Evolutionary conservation across 2,113 vertebrate genomes (phyloP).

Genomic region (Fulica atra): DNA sequence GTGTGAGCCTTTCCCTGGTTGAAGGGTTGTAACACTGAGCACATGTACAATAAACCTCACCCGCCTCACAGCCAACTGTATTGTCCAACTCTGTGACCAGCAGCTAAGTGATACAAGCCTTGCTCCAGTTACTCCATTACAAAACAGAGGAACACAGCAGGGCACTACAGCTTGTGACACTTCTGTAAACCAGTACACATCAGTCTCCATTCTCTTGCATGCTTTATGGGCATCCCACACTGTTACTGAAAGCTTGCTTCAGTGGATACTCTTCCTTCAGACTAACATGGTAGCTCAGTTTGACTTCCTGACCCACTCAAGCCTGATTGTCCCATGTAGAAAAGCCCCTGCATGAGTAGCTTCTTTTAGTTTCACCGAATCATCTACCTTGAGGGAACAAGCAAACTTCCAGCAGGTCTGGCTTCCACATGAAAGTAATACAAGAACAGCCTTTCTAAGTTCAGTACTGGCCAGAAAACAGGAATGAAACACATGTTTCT

Average conservation of each 20-base stretch:
- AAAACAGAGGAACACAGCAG: not conserved
- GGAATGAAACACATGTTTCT: conserved; percentile 20
- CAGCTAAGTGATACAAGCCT: not conserved
- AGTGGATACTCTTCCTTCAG: not conserved
- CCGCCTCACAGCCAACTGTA: not conserved
- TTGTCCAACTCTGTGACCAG: not conserved
- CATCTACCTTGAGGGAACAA: conserved; percentile 18
- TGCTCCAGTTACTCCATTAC: not conserved
- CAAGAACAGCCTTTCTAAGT: not conserved
- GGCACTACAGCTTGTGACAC: too few relatives aligned
- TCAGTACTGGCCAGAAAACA: conserved; percentile 16
- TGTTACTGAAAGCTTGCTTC: not conserved
- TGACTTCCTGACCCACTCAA: not conserved
- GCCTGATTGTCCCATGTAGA: not conserved
- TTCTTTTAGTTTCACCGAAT: not conserved
- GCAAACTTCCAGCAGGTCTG: conserved; percentile 24
- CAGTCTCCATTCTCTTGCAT: not conserved
- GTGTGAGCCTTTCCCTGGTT: not conserved
- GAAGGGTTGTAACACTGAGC: not conserved
- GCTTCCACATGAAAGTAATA: conserved; percentile 21
- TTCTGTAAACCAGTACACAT: too few relatives aligned
- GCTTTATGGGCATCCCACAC: not conserved
- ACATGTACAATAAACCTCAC: not conserved
- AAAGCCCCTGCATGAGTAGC: not conserved
- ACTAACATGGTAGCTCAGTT: not conserved